A percentile compares a stretch with the other conserved stretches of the same genome.
Conservation (phyloP, 1,140 invertebrate genomes). For the Formica selysi region DNA sequence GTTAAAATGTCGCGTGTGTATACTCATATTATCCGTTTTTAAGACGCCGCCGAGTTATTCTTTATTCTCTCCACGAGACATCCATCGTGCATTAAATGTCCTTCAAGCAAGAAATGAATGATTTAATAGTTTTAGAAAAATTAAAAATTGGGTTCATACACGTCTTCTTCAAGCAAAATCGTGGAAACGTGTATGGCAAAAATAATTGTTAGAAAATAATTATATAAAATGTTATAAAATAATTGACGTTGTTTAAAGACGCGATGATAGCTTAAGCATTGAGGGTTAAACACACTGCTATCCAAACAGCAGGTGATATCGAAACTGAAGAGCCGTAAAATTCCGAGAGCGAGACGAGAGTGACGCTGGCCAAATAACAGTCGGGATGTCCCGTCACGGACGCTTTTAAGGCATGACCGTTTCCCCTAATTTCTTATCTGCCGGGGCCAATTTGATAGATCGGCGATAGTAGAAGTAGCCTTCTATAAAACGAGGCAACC, state of each 20-base stretch:
- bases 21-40: constrained; percentile 79
- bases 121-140: not conserved
- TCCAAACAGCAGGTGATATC: constrained; percentile 72
- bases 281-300: not conserved
- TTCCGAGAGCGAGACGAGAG: constrained; percentile 64
- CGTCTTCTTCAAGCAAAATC: not conserved
- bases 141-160: not conserved
- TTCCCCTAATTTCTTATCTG: constrained; percentile 75
- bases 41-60: not conserved
- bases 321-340: constrained; percentile 27
- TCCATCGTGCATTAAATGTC: constrained; percentile 4
- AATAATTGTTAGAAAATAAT: constrained; percentile 9
- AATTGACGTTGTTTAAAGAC: constrained; percentile 18
- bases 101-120: constrained; percentile 10
- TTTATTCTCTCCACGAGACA: not conserved
- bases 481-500: constrained; percentile 65
- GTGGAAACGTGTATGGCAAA: not conserved
- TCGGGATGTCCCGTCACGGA: constrained; percentile 70
- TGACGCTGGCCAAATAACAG: constrained; percentile 71
- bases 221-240: not conserved
- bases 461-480: constrained; percentile 74
- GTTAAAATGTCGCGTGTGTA: constrained; percentile 77
- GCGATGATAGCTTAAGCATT: constrained; percentile 10
- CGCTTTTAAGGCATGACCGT: constrained; percentile 38
- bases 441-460: constrained; percentile 80